Conservation (phyloP, 2,797 vertebrate species). For the Limnodromus scolopaceus region DNA sequence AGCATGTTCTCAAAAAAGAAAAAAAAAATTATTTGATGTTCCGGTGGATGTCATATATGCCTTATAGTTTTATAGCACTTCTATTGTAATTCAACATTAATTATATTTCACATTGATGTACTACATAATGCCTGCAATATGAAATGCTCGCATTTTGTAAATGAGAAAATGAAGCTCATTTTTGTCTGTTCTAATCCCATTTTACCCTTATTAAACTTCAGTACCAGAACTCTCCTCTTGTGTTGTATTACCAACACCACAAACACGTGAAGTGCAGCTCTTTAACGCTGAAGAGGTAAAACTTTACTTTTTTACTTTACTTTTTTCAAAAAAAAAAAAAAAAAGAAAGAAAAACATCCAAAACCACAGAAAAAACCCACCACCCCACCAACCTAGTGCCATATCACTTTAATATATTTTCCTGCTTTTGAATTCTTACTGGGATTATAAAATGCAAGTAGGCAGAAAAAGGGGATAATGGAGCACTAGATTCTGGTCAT, state of each 20-base stretch:
- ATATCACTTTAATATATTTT: neutral
- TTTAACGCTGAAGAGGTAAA: neutral
- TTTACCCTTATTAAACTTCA: conserved; percentile 14
- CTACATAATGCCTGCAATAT: neutral
- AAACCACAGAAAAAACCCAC: neutral
- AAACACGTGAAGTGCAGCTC: neutral
- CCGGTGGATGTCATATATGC: neutral
- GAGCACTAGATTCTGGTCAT: neutral
- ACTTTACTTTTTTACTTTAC: neutral
- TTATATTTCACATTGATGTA: conserved; percentile 53
- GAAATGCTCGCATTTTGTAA: conserved; percentile 37
- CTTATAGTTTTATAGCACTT: conserved; percentile 1
- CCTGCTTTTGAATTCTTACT: neutral
- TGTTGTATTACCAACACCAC: neutral
- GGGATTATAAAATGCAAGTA: neutral
- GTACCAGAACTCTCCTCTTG: neutral
- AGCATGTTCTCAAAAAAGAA: neutral
- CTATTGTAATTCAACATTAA: conserved; percentile 59
- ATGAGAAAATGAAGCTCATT: conserved; percentile 51
- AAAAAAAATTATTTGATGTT: neutral
- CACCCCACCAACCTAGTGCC: neutral
- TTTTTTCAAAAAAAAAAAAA: neutral
- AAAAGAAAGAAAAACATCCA: neutral
- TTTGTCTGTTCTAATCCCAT: conserved; percentile 23
- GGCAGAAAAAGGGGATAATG: neutral